Evolutionary conservation across 2,113 vertebrate species (phyloP), one percentile per base, ranked within the genome.

Genomic region (Guaruba guarouba): DNA sequence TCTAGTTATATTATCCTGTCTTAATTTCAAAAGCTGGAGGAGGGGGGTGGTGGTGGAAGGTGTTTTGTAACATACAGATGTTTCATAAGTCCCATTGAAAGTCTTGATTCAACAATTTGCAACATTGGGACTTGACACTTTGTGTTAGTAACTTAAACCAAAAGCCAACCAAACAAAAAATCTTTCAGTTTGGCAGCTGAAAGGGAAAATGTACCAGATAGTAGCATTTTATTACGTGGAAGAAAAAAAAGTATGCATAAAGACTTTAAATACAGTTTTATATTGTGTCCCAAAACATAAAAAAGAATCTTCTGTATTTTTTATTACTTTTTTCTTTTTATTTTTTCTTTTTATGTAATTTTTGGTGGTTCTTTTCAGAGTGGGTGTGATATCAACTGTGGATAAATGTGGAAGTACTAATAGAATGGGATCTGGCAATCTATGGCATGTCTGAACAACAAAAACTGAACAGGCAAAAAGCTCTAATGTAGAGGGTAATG

Each of bases 361-460:
- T 57, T n/a, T 68, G 62, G 17, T 69, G n/a, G 51, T 48, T 94
- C 73, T 70, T 81, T 95, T 84, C 35, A 39, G 80, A 70, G 79
- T 92, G 67, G 39, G 51, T 82, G 74, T 89, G 82, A 96, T 97
- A 82, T 94, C 82, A 90, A 19, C 51, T 8, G 7, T 83, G 90
- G 90, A 82, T 84, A 85, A 81, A 93, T 33, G 63, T 7, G 76
- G 90, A 95, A 93, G 61, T 67, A 63, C 91, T 76, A 75, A 20
- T 73, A 93, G 82, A 63, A 70, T 80, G 62, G 70, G 75, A 88
- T 92, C 93, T 97, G 59, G 84, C 92, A 93, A 57, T 86, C 73
- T 39, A 0, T 88, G 86, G 59, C 95, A 63, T 93, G 93, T 93
- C 95, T 96, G 94, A 96, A 91, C 93, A 91, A 48, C 66, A 76